Evolutionary conservation across 2,888 invertebrate species (phyloP), one percentile per base, ranked within the genome.

Genomic region (Leucoma salicis): DNA sequence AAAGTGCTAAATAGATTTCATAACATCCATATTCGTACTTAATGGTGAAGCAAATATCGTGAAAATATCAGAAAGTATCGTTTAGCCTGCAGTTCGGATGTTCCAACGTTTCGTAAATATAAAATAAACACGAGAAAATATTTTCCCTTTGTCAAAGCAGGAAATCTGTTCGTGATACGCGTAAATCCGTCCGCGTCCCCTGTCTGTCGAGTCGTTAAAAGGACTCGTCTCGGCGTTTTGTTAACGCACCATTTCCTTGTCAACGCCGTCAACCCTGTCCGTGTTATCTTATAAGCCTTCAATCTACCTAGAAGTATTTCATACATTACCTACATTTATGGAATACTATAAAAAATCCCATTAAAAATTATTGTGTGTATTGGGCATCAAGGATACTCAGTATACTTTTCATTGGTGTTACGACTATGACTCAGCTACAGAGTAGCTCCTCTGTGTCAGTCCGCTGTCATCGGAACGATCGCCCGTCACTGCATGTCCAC

Each of bases 401-500:
- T 74, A 66, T 68, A 69, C 70, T 70, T 75, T 75, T 71, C 74
- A 82, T 78, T 74, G 81, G 78, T 62, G 69, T 69, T 69, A 68
- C 70, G 75, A 64, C 63, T 69, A 78, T 83, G 85, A 85, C 65
- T 85, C 84, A 83, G 78, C 77, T 73, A 70, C 77, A 70, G 74
- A 80, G 79, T 73, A 75, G 76, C 76, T 74, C 59, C 57, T 72
- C 67, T 61, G 71, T 78, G 83, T 84, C 84, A 82, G 72, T 67
- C 79, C 78, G 66, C 81, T 87, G 87, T 87, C 87, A 87, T 77
- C 86, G 76, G 66, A 80, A 74, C 85, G 84, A 83, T 84, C 86
- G 83, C 73, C 81, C 81, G 85, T 85, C 87, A 72, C 82, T 87
- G 88, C 88, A 88, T 74, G 86, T 85, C 83, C 80, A 83, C 82